Percentiles rank a stretch among this genome's conserved stretches.
Evolutionary conservation across 2,888 invertebrate species (phyloP).

Genomic region (Drosophila antonietae): DNA sequence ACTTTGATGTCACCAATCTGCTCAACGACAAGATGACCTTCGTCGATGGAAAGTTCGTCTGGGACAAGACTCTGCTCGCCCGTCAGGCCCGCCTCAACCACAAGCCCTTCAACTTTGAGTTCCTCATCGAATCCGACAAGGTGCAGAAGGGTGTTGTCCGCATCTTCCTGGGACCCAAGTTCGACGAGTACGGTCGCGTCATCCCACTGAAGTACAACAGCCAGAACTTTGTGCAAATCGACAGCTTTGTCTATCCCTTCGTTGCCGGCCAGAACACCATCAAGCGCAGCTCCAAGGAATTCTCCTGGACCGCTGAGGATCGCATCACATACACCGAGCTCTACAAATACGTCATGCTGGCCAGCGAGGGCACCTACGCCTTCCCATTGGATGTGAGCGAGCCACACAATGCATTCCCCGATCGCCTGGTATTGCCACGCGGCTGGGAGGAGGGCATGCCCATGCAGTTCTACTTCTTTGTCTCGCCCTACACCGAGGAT

Average conservation of each 20-base stretch:
- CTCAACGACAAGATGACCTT: constrained; percentile 86
- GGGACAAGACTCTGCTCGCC: constrained; percentile 85
- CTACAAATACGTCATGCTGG: constrained; percentile 87
- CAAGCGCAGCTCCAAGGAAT: constrained; percentile 88
- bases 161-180: constrained; percentile 89
- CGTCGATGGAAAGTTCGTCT: constrained; percentile 82
- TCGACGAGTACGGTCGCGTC: constrained; percentile 86
- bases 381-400: constrained; percentile 86
- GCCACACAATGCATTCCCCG: constrained; percentile 89
- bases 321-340: constrained; percentile 88
- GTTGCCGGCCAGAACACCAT: constrained; percentile 88
- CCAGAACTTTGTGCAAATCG: constrained; percentile 88
- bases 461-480: constrained; percentile 88
- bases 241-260: constrained; percentile 87
- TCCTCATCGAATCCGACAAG: constrained; percentile 87
- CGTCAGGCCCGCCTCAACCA: constrained; percentile 88
- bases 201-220: constrained; percentile 87
- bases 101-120: constrained; percentile 87
- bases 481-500: constrained; percentile 86
- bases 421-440: constrained; percentile 89
- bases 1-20: constrained; percentile 88
- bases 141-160: constrained; percentile 87
- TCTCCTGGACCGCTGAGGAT: constrained; percentile 88
- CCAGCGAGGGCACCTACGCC: constrained; percentile 86
- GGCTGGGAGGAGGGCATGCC: constrained; percentile 89